A percentile compares a stretch with the other conserved stretches of the same genome.
phyloP scores from a whole-genome alignment of 2,113 vertebrate species.

The Empidonax traillii region DNA sequence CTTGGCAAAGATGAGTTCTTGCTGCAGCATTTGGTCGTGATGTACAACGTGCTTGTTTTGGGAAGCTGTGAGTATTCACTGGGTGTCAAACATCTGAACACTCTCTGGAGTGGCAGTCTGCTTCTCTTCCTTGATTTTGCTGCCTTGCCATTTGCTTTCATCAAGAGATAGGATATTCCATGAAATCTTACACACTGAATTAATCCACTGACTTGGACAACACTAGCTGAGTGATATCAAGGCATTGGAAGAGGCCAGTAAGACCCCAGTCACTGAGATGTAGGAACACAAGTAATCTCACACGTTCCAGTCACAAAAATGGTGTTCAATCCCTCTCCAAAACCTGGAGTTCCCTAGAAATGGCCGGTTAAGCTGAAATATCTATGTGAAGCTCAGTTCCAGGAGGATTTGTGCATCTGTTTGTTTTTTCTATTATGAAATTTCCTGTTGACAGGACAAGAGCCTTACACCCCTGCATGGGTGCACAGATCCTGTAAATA shows the following conservation, averaged over 20 bases:
- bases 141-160: background rate
- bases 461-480: background rate
- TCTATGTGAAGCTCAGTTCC: background rate
- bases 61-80: background rate
- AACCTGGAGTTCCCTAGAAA: background rate
- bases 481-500: background rate
- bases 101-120: background rate
- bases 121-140: background rate
- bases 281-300: background rate
- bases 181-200: background rate
- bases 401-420: background rate
- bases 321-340: background rate
- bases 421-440: background rate
- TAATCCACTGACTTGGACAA: background rate
- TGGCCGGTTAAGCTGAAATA: background rate
- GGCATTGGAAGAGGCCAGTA: background rate
- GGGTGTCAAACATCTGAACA: background rate
- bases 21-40: background rate
- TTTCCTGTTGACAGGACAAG: background rate
- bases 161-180: rapidly evolving
- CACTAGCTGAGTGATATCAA: background rate
- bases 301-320: too few species aligned
- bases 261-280: background rate
- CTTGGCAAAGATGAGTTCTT: background rate
- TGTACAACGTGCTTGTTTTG: background rate